These are phyloP conservation scores for Dipodomys ordii DNA, from an alignment of 2,113 vertebrate species.

Conservation along the genomic window DNA sequence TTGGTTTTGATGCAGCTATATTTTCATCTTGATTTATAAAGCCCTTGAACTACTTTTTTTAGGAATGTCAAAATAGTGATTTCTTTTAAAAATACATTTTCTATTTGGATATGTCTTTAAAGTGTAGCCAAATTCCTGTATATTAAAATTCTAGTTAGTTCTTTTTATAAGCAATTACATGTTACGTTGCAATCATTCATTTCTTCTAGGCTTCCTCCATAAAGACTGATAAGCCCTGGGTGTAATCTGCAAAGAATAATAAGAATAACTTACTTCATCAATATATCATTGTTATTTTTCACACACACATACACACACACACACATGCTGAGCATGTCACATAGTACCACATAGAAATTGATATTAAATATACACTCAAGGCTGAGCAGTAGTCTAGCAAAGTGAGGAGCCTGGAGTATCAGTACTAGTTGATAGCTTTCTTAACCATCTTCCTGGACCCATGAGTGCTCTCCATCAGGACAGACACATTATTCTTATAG, in stretches of 20 bases:
- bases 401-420: background rate
- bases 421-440: background rate
- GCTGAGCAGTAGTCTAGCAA: background rate
- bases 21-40: slow-evolving; percentile 50
- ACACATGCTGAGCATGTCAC: background rate
- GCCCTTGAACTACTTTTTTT: background rate
- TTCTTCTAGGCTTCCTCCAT: slow-evolving; percentile 87
- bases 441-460: background rate
- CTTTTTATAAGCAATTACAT: slow-evolving; percentile 88
- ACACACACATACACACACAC: background rate
- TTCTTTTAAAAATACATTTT: slow-evolving; percentile 45
- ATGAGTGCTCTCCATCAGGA: background rate
- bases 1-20: background rate
- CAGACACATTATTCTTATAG: too few relatives aligned
- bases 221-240: slow-evolving; percentile 89
- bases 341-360: background rate
- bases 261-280: slow-evolving; percentile 20
- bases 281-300: background rate
- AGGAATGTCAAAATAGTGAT: slow-evolving; percentile 45
- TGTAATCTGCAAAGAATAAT: slow-evolving; percentile 87
- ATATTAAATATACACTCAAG: background rate
- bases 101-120: slow-evolving; percentile 17
- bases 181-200: slow-evolving; percentile 85
- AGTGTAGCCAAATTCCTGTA: background rate
- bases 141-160: slow-evolving; percentile 9